These are phyloP conservation scores for Heliangelus exortis DNA, from an alignment of 2,797 vertebrate genomes.

Conservation along the genomic window DNA sequence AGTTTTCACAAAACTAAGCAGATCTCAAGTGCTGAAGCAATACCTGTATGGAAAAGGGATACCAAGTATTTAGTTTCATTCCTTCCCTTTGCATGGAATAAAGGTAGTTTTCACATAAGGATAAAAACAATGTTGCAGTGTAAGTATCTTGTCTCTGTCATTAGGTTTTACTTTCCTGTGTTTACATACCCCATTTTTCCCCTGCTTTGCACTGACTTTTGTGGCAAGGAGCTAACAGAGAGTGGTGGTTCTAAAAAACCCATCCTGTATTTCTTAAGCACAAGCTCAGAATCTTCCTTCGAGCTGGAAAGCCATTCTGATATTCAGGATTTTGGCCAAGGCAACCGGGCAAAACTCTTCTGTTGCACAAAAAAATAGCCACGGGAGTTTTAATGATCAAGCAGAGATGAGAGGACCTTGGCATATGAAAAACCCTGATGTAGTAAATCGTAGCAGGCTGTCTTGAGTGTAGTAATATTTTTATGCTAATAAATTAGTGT, in stretches of 20 bases:
- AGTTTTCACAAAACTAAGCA: not conserved
- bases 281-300: not conserved
- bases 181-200: accelerated
- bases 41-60: not conserved
- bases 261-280: not conserved
- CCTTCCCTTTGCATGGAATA: not conserved
- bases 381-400: conserved; percentile 35
- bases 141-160: not conserved
- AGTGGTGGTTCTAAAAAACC: not conserved
- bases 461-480: conserved; percentile 60
- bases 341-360: not conserved
- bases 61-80: not conserved
- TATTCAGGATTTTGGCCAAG: conserved; percentile 17
- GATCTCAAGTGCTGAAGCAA: not conserved
- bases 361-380: not conserved
- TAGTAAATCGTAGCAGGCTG: conserved; percentile 64
- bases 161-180: not conserved
- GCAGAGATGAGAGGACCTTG: conserved; percentile 59
- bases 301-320: not conserved
- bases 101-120: not conserved
- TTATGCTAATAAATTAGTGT: conserved; percentile 68
- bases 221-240: not conserved
- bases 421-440: conserved; percentile 37
- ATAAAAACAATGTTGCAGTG: not conserved
- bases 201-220: not conserved